These are phyloP conservation scores for Engraulis encrasicolus DNA, from an alignment of 2,113 vertebrate species.

Conservation along the genomic window DNA sequence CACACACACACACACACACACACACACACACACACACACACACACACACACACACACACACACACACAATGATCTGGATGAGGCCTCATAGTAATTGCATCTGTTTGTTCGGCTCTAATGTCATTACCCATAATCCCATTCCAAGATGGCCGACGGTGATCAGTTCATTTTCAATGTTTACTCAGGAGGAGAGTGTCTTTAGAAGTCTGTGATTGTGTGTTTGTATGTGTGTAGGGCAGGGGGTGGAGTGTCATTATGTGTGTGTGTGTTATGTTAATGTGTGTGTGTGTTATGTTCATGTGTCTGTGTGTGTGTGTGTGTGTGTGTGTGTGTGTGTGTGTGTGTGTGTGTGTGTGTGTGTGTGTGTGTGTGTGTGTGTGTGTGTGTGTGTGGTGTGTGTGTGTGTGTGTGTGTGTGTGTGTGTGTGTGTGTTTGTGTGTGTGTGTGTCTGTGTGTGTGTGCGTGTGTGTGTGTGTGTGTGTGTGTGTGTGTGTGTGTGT, in stretches of 20 bases:
- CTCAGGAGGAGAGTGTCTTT: not conserved
- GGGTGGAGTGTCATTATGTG: no score
- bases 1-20: no score
- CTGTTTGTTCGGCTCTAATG: slow-evolving; percentile 13
- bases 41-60: no score
- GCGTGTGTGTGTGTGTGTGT: slow-evolving; percentile 35
- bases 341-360: not conserved
- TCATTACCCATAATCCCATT: slow-evolving; percentile 5
- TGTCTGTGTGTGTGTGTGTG: slow-evolving; percentile 14
- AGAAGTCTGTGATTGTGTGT: not conserved
- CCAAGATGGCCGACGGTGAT: not conserved
- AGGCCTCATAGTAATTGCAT: slow-evolving; percentile 3
- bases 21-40: no score
- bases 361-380: slow-evolving; percentile 5
- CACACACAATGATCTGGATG: no score
- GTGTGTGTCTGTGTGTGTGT: slow-evolving; percentile 38
- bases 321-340: slow-evolving; percentile 8
- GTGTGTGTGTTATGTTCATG: no score
- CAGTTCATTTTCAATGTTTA: slow-evolving; percentile 3
- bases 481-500: slow-evolving; percentile 42
- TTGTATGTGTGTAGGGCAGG: no score
- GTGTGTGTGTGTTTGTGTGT: no score
- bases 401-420: slow-evolving; percentile 30
- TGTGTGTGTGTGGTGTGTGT: no score
- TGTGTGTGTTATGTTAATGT: no score